phyloP scores from a whole-genome alignment of 2,888 invertebrate genomes.

The Anarsia innoxiella region DNA sequence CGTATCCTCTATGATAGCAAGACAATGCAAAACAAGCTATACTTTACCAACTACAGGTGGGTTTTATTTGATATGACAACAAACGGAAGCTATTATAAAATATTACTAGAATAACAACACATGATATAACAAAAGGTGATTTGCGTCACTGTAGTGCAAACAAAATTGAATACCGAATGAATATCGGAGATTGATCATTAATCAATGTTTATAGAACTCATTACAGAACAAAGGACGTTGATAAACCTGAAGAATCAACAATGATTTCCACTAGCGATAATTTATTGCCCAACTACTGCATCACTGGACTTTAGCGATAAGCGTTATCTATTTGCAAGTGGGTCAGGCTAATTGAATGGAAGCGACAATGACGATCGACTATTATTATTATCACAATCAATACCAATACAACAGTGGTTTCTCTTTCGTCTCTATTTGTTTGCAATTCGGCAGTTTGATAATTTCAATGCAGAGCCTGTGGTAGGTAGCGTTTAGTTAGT shows the following conservation, averaged over 20 bases:
- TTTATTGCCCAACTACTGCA: conserved; percentile 55
- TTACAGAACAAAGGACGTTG: conserved; percentile 40
- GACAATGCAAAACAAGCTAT: too few species aligned
- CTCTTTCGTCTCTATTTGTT: too few species aligned
- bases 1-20: too few species aligned
- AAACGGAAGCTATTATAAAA: conserved; percentile 23
- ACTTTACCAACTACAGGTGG: conserved; percentile 14
- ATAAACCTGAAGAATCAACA: conserved; percentile 49
- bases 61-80: conserved; percentile 18
- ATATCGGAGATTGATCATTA: conserved; percentile 26
- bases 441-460: conserved; percentile 43
- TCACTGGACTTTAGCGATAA: conserved; percentile 41
- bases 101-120: conserved; percentile 27
- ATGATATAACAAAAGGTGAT: conserved; percentile 27
- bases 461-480: conserved; percentile 60
- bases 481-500: conserved; percentile 52
- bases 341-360: conserved; percentile 53
- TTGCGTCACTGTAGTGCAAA: conserved; percentile 39
- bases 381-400: too few species aligned
- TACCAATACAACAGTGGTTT: too few species aligned
- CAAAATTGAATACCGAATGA: conserved; percentile 32
- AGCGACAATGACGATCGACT: conserved; percentile 25
- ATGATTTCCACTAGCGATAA: conserved; percentile 42
- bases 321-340: conserved; percentile 51
- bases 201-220: conserved; percentile 34